A percentile compares a stretch with the other conserved stretches of the same genome.
phyloP scores from a whole-genome alignment of 1,140 invertebrate species.

The Neotoxoptera formosana region DNA sequence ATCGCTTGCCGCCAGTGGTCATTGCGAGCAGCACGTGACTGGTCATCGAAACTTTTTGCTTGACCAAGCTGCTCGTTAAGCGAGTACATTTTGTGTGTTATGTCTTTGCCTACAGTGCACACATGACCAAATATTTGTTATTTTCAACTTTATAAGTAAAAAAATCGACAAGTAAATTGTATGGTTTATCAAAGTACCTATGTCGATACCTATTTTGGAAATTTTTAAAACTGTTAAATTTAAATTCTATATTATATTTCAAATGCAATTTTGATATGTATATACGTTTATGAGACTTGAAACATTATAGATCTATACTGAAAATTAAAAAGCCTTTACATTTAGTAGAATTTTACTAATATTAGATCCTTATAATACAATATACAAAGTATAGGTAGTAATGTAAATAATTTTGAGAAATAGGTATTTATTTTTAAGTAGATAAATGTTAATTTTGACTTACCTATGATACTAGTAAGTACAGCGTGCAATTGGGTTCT shows the following conservation, averaged over 20 bases:
- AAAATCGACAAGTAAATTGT: background rate
- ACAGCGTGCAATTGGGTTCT: conserved; percentile 76
- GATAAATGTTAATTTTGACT: conserved; percentile 60
- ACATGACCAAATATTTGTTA: background rate
- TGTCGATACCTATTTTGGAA: no score
- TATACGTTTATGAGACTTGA: no score
- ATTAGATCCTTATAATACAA: no score
- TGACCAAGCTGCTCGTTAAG: conserved; percentile 75
- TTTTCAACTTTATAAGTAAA: background rate
- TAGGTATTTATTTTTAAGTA: no score
- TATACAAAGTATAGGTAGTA: no score
- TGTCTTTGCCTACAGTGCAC: conserved; percentile 74
- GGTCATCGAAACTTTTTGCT: conserved; percentile 65
- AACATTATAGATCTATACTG: no score
- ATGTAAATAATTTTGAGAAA: no score
- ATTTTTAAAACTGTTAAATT: no score
- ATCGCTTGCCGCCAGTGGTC: conserved; percentile 66
- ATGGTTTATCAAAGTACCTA: background rate
- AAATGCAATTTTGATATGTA: no score
- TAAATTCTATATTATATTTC: no score
- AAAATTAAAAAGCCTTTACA: no score
- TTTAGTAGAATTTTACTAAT: no score
- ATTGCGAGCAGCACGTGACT: conserved; percentile 64
- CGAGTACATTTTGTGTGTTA: conserved; percentile 84
- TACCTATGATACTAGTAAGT: conserved; percentile 79